Conservation (phyloP, 1,140 invertebrate species). For the Rhagoletis zephyria region DNA sequence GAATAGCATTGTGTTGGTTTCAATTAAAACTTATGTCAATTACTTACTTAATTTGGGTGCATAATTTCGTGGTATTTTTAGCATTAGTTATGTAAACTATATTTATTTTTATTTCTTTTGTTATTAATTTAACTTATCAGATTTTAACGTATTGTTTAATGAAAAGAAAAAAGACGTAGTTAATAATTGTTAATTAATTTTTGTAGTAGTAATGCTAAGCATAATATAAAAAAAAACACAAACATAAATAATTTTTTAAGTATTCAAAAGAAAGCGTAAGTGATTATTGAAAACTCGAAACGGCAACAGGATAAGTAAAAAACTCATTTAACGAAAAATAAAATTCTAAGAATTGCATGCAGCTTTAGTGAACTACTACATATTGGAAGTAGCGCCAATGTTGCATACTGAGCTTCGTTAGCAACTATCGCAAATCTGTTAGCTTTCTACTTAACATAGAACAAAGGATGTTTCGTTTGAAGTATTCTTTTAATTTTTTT, state of each 20-base stretch:
- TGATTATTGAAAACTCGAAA: conserved; percentile 33
- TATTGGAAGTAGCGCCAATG: not conserved
- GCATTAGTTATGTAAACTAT: not conserved
- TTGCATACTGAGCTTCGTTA: not conserved
- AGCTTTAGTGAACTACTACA: not conserved
- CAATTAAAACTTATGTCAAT: not conserved
- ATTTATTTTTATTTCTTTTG: not conserved
- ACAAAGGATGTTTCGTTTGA: not conserved
- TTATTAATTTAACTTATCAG: not conserved
- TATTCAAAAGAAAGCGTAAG: conserved; percentile 8
- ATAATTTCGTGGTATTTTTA: no score
- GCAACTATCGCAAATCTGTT: not conserved
- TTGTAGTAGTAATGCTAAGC: conserved; percentile 13
- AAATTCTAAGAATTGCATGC: conserved; percentile 33
- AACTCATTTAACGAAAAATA: not conserved
- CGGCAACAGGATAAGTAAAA: not conserved
- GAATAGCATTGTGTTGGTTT: not conserved
- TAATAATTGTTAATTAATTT: conserved; percentile 41
- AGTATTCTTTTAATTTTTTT: not conserved
- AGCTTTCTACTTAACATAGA: not conserved
- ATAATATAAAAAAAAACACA: not conserved
- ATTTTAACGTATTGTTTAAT: conserved; percentile 14
- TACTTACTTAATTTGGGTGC: not conserved
- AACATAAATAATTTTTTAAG: not conserved
- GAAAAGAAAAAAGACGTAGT: conserved; percentile 50